These are phyloP conservation scores for Acanthurus tractus DNA, from an alignment of 2,797 vertebrate genomes.

Conservation along the genomic window DNA sequence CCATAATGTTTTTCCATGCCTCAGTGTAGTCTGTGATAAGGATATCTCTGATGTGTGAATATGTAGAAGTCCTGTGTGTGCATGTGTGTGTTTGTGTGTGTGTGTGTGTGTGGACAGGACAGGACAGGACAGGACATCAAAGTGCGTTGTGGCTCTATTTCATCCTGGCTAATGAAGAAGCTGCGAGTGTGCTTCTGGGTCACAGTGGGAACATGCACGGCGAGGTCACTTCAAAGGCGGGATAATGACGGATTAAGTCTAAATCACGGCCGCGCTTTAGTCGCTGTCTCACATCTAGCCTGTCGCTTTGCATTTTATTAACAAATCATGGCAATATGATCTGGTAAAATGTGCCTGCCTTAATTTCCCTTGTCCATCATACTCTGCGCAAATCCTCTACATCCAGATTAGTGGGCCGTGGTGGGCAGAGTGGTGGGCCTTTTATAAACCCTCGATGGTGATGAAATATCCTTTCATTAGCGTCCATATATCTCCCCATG, in stretches of 20 bases:
- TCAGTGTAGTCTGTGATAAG: conserved; percentile 59
- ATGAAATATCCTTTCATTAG: conserved; percentile 78
- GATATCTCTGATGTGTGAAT: conserved; percentile 53
- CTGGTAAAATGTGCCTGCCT: conserved; percentile 73
- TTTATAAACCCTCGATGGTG: conserved; percentile 74
- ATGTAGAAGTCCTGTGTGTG: conserved; percentile 18
- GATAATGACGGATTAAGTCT: conserved; percentile 85
- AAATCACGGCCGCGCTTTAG: conserved; percentile 77
- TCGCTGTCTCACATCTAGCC: conserved; percentile 67
- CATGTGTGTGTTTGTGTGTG: conserved; percentile 3
- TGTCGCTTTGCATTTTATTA: conserved; percentile 79
- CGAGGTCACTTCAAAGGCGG: conserved; percentile 86
- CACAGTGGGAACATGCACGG: conserved; percentile 70
- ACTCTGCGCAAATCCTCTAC: conserved; percentile 69
- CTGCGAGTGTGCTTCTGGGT: conserved; percentile 78
- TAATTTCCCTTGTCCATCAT: conserved; percentile 80
- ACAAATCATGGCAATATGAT: conserved; percentile 81
- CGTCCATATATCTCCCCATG: conserved; percentile 54
- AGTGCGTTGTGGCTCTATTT: conserved; percentile 73
- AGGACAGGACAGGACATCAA: conserved; percentile 74
- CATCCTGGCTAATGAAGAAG: conserved; percentile 84
- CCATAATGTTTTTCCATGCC: conserved; percentile 80
- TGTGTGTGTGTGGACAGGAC: conserved; percentile 16
- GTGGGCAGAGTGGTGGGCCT: conserved; percentile 61
- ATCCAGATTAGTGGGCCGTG: conserved; percentile 69